These are phyloP conservation scores for Castor canadensis DNA, from an alignment of 2,113 vertebrate genomes.

Conservation along the genomic window DNA sequence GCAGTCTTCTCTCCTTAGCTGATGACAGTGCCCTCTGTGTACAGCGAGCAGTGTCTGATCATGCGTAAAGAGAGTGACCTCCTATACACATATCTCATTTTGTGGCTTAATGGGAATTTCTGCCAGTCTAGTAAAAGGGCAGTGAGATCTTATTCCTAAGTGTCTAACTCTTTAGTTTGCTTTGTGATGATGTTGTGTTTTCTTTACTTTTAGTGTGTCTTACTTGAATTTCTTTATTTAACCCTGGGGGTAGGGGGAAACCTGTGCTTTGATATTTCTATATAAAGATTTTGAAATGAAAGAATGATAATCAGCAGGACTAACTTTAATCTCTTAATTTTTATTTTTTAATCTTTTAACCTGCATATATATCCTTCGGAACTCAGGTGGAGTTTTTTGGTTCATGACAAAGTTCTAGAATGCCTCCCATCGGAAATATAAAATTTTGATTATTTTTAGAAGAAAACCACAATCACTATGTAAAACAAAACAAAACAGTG, in stretches of 20 bases:
- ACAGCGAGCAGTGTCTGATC: constrained; percentile 44
- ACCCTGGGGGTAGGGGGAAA: background rate
- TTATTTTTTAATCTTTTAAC: background rate
- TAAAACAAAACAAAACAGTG: background rate
- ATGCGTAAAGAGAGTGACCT: constrained; percentile 69
- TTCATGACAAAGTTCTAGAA: background rate
- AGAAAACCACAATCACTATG: background rate
- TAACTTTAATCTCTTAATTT: background rate
- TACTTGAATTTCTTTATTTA: constrained; percentile 59
- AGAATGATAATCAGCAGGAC: background rate
- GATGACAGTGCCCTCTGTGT: constrained; percentile 64
- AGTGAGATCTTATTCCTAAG: constrained; percentile 40
- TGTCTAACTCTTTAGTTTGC: constrained; percentile 37
- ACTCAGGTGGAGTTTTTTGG: background rate
- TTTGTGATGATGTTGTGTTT: constrained; percentile 67
- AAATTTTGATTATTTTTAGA: background rate
- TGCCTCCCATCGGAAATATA: background rate
- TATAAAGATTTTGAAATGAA: background rate
- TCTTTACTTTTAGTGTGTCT: constrained; percentile 57
- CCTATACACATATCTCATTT: constrained; percentile 64
- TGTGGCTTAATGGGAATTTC: constrained; percentile 72
- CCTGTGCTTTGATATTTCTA: background rate
- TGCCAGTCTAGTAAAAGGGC: constrained; percentile 69
- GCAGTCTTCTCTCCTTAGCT: constrained; percentile 69
- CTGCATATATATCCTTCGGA: background rate